phyloP scores from a whole-genome alignment of 2,113 vertebrate species.

The Pluvianellus socialis region DNA sequence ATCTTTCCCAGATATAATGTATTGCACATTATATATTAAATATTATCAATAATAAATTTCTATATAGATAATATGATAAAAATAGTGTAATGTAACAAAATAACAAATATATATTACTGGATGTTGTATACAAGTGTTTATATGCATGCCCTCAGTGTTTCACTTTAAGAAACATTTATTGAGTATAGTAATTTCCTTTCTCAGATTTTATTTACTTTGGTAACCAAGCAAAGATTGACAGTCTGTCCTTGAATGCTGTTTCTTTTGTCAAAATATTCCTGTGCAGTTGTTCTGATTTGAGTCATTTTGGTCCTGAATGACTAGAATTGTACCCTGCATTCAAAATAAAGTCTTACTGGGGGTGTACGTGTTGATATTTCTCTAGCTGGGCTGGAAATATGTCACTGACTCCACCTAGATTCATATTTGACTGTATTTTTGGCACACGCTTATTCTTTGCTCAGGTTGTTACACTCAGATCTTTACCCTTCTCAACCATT shows the following conservation, averaged over 20 bases:
- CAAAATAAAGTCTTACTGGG: not conserved
- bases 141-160: rapidly evolving
- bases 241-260: not conserved
- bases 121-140: not conserved
- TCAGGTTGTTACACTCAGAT: not conserved
- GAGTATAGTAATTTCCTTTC: not conserved
- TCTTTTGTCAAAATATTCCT: not conserved
- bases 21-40: no score
- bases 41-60: not conserved
- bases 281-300: not conserved
- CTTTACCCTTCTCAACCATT: not conserved
- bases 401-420: not conserved
- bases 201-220: not conserved
- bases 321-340: not conserved
- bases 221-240: not conserved
- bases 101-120: not conserved
- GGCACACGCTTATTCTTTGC: not conserved
- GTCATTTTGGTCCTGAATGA: not conserved
- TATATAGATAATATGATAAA: not conserved
- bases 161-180: not conserved
- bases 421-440: not conserved
- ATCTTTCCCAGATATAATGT: no score
- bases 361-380: not conserved
- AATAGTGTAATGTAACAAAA: not conserved
- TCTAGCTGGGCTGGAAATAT: not conserved